Evolutionary conservation across 1,140 invertebrate species (phyloP).

Genomic region (Danaus melanippus): DNA sequence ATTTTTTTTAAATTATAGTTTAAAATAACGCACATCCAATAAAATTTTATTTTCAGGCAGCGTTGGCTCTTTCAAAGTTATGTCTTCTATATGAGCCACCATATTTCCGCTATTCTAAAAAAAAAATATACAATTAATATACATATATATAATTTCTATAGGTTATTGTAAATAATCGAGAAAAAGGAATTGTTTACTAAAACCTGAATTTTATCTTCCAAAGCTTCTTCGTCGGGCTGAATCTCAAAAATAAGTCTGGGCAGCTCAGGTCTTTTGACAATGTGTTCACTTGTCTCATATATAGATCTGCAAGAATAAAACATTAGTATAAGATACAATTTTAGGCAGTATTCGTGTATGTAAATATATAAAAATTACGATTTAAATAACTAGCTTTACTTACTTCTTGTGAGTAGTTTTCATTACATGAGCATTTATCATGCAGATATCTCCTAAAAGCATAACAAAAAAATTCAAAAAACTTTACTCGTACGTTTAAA

Average conservation of each 20-base stretch:
- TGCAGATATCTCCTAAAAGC: conserved; percentile 50
- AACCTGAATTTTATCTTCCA: conserved; percentile 43
- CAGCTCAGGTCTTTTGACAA: conserved; percentile 4
- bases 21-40: conserved; percentile 37
- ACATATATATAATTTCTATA: too few species aligned
- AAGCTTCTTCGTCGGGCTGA: conserved; percentile 32
- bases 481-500: conserved; percentile 2
- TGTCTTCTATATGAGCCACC: conserved; percentile 44
- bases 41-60: conserved; percentile 32
- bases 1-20: too few species aligned
- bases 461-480: conserved; percentile 1
- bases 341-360: too few species aligned
- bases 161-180: background rate
- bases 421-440: conserved; percentile 49
- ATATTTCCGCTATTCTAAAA: conserved; percentile 48
- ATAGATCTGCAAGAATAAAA: conserved; percentile 1
- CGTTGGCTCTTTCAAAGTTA: conserved; percentile 47
- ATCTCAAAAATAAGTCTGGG: conserved; percentile 23
- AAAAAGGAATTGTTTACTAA: background rate
- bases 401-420: conserved; percentile 53
- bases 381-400: conserved; percentile 17
- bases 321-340: too few species aligned
- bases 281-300: conserved; percentile 1
- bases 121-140: conserved; percentile 10
- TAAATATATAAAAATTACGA: too few species aligned